A percentile compares a stretch with the other conserved stretches of the same genome.
phyloP scores from a whole-genome alignment of 2,113 vertebrate genomes.

The Beaufortia kweichowensis region DNA sequence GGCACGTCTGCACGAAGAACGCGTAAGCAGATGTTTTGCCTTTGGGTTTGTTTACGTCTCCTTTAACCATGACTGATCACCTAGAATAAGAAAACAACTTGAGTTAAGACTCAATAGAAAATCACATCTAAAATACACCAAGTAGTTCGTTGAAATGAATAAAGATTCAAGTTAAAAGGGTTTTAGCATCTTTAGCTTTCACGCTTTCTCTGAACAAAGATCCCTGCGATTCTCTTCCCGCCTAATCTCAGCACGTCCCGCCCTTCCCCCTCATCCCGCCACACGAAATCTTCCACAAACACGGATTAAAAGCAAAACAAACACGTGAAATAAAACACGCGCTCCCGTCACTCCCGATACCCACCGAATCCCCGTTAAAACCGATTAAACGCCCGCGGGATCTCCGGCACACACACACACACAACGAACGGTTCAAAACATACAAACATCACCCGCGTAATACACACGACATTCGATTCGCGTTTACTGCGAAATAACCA shows the following conservation, averaged over 20 bases:
- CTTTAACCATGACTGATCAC: constrained; percentile 82
- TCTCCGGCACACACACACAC: neutral
- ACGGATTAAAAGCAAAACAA: neutral
- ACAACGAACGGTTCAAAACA: neutral
- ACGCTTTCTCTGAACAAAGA: constrained; percentile 64
- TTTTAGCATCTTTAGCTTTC: too few species aligned
- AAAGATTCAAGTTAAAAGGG: too few species aligned
- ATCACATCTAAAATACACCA: too few species aligned
- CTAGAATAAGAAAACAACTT: constrained; percentile 8
- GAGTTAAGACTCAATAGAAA: neutral
- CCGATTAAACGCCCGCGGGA: neutral
- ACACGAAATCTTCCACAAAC: neutral
- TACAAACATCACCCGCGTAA: accelerated
- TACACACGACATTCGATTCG: accelerated
- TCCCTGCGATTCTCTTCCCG: constrained; percentile 75
- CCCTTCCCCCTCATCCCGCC: constrained; percentile 57
- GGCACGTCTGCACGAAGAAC: constrained; percentile 92
- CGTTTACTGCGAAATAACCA: too few species aligned
- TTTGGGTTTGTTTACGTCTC: constrained; percentile 89
- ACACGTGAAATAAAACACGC: neutral
- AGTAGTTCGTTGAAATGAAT: too few species aligned
- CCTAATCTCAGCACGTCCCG: constrained; percentile 60
- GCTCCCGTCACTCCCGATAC: neutral
- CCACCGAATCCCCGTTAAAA: constrained; percentile 3
- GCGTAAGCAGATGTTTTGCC: constrained; percentile 96